A percentile compares a stretch with the other conserved stretches of the same genome.
Conservation (phyloP, 2,113 vertebrate genomes). For the Phalacrocorax pelagicus region DNA sequence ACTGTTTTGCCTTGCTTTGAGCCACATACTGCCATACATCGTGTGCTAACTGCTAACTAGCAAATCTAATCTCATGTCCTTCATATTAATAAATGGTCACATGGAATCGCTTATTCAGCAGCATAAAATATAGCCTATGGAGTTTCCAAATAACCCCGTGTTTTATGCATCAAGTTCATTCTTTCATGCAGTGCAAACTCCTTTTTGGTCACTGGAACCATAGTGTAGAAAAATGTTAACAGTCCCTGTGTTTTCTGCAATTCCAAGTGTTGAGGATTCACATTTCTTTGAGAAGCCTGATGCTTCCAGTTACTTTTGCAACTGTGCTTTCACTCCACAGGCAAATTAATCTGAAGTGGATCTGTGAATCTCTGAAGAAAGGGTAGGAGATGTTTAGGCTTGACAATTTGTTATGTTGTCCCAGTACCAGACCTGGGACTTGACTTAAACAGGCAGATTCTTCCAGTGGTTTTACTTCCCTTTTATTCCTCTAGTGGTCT, state of each 20-base stretch:
- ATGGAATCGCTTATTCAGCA: neutral
- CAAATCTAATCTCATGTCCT: neutral
- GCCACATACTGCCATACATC: neutral
- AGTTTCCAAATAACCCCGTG: neutral
- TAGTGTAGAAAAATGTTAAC: neutral
- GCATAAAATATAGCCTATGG: neutral
- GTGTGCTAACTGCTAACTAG: neutral
- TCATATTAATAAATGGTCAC: neutral
- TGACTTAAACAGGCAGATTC: neutral
- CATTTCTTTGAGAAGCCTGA: neutral
- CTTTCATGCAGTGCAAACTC: neutral
- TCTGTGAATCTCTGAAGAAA: neutral
- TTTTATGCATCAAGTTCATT: neutral
- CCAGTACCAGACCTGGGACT: neutral
- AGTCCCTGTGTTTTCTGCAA: neutral
- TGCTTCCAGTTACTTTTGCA: neutral
- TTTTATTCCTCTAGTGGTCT: neutral
- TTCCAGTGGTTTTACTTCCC: neutral
- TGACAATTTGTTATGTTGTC: neutral
- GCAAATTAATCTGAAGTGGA: neutral
- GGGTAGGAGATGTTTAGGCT: neutral
- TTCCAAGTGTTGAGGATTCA: neutral
- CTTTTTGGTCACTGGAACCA: neutral
- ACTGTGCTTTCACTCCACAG: neutral
- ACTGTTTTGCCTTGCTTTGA: neutral